phyloP scores from a whole-genome alignment of 92 coral and sea anemone species.

The Meandrina meandrites region DNA sequence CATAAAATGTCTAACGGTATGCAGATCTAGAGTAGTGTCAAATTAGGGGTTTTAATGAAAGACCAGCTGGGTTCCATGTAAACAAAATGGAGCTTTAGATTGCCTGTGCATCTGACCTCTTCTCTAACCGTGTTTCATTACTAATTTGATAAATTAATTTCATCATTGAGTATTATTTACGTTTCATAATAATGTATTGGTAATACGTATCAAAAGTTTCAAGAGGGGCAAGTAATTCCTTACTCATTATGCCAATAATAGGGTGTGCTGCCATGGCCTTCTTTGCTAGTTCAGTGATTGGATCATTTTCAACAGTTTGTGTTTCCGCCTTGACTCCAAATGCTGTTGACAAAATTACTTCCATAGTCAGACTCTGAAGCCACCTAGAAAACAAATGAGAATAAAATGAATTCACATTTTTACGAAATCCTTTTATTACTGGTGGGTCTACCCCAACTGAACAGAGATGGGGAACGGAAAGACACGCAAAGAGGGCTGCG shows the following conservation, averaged over 20 bases:
- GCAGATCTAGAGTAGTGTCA: neutral
- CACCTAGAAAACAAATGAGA: slow-evolving; percentile 23
- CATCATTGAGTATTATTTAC: too few species aligned
- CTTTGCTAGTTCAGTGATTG: slow-evolving; percentile 45
- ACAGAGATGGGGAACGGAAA: neutral
- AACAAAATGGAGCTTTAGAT: neutral
- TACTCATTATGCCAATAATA: slow-evolving; percentile 16
- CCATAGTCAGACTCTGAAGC: slow-evolving; percentile 56
- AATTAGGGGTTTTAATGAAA: neutral
- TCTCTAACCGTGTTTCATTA: too few species aligned
- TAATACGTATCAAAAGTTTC: neutral
- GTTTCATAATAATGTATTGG: neutral
- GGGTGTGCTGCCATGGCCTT: slow-evolving; percentile 40
- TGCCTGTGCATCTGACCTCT: neutral
- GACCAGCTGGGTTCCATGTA: neutral
- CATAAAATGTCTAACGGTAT: neutral
- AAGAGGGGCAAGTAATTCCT: too few species aligned
- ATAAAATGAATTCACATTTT: neutral
- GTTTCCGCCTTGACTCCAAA: slow-evolving; percentile 57
- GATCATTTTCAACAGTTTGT: slow-evolving; percentile 54
- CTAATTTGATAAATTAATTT: too few species aligned
- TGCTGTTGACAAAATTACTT: slow-evolving; percentile 52
- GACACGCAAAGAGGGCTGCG: too few species aligned
- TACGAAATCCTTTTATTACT: too few species aligned
- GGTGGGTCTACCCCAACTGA: neutral